phyloP scores from a whole-genome alignment of 2,888 invertebrate species.

The Belgica antarctica region DNA sequence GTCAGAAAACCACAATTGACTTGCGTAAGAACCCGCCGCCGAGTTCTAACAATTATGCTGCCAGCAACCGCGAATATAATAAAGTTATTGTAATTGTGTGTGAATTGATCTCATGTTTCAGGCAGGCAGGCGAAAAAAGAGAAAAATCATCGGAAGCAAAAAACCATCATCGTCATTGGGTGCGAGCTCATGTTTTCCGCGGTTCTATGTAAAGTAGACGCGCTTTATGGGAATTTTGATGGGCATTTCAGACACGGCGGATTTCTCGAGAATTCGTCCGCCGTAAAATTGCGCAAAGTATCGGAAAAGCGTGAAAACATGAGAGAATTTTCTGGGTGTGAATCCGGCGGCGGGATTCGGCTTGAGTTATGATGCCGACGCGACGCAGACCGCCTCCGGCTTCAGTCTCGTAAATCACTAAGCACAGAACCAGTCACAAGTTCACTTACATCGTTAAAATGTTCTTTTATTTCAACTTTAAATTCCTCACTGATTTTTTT shows the following conservation, averaged over 20 bases:
- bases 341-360: background rate
- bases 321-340: background rate
- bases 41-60: background rate
- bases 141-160: background rate
- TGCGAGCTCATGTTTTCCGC: background rate
- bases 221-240: background rate
- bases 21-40: background rate
- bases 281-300: background rate
- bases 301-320: constrained; percentile 1
- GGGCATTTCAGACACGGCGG: background rate
- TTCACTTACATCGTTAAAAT: constrained; percentile 38
- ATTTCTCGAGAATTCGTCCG: background rate
- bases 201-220: background rate
- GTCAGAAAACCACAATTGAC: background rate
- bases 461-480: constrained; percentile 33
- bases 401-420: background rate
- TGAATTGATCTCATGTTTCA: background rate
- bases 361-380: background rate
- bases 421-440: too few species aligned
- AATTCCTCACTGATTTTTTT: constrained; percentile 31
- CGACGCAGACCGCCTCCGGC: background rate
- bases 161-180: background rate
- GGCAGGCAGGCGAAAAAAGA: too few species aligned
- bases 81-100: constrained; percentile 8
- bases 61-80: constrained; percentile 5